Evolutionary conservation across 2,888 invertebrate species (phyloP).

Genomic region (Diaphora mendica): DNA sequence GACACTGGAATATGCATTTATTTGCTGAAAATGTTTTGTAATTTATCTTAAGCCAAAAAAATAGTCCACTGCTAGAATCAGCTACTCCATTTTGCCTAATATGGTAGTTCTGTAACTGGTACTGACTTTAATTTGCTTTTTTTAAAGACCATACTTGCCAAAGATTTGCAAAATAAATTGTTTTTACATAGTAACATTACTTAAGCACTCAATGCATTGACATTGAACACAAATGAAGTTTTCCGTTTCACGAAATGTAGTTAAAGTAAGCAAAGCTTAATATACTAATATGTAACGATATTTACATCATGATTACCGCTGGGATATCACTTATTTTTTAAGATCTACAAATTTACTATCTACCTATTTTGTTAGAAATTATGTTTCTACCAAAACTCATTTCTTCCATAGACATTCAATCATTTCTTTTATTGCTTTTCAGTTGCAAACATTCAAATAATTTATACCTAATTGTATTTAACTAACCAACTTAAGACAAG

Average conservation of each 20-base stretch:
- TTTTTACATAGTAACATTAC: not conserved
- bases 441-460: not conserved
- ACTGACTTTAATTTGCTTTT: too few species aligned
- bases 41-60: not conserved
- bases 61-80: too few species aligned
- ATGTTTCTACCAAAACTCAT: not conserved
- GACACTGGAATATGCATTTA: not conserved
- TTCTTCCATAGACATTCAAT: not conserved
- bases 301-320: not conserved
- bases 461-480: not conserved
- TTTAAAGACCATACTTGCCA: not conserved
- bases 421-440: not conserved
- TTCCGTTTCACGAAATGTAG: not conserved
- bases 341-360: not conserved
- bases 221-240: not conserved
- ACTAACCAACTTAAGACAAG: not conserved
- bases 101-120: too few species aligned
- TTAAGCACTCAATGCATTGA: not conserved
- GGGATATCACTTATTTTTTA: not conserved
- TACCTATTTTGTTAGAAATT: not conserved
- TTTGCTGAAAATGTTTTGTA: not conserved
- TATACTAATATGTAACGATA: not conserved
- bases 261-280: not conserved
- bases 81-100: too few species aligned
- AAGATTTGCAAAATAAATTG: not conserved